Base-by-base conservation (phyloP, 2,113 vertebrate genomes). In the Aptenodytes forsteri region DNA sequence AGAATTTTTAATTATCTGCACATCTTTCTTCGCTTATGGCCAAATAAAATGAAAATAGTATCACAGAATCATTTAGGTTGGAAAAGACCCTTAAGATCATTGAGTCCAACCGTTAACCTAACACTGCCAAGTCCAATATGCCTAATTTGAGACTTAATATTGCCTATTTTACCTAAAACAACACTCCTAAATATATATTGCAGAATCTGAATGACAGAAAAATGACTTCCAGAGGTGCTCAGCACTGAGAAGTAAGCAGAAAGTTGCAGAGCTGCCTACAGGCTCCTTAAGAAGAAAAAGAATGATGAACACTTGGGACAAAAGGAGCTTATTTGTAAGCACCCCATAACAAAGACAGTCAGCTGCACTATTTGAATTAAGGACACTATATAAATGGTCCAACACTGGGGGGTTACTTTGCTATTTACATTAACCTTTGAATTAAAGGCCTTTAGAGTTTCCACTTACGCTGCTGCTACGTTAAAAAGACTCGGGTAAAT, bases 1-100 rank as follows among this genome's bases (percentile, higher is more conserved):
- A 13, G 6, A 36, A 34, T 59, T 66, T 80, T 77, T n/a, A 59
- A 72, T 82, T 47, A 78, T 21, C 32, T 86, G 26, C 13, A 44
- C 11, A 38, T 62, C 20, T 38, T 50, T 32, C 38, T 49, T 75
- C 61, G 5, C 8, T 70, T 69, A 64, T 1, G 87, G 26, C 5
- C 32, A 90, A 80, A 93, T 56, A 67, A 89, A 58, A 16, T 36
- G 30, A 75, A 87, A 88, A 91, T 55, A 54, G 34, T n/a, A 62
- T 10, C 36, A 70, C 1, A 56, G 12, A 82, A 78, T 29, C 18
- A 49, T 54, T 84, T 36, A 11, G 16, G 27, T 29, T 90, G 23
- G 50, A 73, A 65, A 87, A 70, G 32, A 79, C 15, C 29, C 29
- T 38, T 62, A 70, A 56, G 10, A 32, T 72, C 16, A 69, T 36